Percentiles rank a stretch among this genome's conserved stretches.
These are phyloP conservation scores for Drosophila nikananu DNA, from an alignment of 1,140 invertebrate genomes.

Conservation along the genomic window DNA sequence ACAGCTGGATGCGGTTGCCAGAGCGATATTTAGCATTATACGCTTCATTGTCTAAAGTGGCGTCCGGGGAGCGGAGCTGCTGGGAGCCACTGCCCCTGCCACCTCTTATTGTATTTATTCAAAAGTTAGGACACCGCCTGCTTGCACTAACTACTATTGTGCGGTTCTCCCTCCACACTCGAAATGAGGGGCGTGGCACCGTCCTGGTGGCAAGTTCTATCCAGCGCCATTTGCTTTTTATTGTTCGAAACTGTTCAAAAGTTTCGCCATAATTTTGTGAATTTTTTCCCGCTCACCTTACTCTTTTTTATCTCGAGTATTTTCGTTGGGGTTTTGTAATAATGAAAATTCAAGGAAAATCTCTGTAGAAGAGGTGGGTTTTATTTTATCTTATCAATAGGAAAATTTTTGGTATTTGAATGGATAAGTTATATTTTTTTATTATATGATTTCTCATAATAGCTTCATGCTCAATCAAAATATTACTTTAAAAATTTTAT, in stretches of 20 bases:
- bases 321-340: conserved; percentile 17
- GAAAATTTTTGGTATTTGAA: neutral
- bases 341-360: conserved; percentile 30
- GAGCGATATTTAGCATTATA: conserved; percentile 81
- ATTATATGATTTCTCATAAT: too few relatives aligned
- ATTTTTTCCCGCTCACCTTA: conserved; percentile 31
- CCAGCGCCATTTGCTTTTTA: conserved; percentile 79
- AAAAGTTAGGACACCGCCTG: conserved; percentile 78
- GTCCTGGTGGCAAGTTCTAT: conserved; percentile 59
- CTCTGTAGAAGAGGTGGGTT: neutral
- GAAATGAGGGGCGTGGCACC: conserved; percentile 49
- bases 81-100: conserved; percentile 10
- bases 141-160: conserved; percentile 83
- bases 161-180: conserved; percentile 54
- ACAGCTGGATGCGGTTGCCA: conserved; percentile 69
- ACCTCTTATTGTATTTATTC: conserved; percentile 75
- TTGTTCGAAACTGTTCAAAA: conserved; percentile 80
- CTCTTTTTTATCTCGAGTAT: conserved; percentile 33
- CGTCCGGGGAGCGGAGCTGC: conserved; percentile 54
- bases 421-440: neutral
- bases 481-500: neutral
- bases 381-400: neutral
- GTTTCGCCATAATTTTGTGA: conserved; percentile 74
- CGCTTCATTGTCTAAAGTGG: conserved; percentile 83
- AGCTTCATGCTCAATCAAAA: neutral